Conservation (phyloP, 2,113 vertebrate species). For the Hippopotamus amphibius region DNA sequence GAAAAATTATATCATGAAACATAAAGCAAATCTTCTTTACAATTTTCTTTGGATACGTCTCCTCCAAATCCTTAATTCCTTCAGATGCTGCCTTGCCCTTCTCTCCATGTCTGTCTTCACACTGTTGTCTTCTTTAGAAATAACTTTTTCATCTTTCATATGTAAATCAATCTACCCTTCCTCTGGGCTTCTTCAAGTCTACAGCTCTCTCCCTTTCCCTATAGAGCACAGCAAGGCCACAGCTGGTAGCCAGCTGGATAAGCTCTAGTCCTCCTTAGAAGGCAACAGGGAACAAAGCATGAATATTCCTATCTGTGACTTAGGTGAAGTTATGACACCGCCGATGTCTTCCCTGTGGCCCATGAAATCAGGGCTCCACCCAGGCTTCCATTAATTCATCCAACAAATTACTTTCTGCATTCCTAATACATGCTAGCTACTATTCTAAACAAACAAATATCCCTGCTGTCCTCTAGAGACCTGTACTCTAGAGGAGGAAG, state of each 20-base stretch:
- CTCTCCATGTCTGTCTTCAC: not conserved
- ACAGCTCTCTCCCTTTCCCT: not conserved
- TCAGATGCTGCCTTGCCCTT: not conserved
- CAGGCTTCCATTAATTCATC: not conserved
- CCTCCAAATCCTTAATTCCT: not conserved
- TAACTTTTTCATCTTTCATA: not conserved
- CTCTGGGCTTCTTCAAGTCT: not conserved
- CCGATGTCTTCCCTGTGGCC: not conserved
- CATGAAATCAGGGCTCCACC: not conserved
- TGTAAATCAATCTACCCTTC: not conserved
- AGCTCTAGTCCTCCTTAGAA: not conserved
- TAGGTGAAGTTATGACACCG: not conserved
- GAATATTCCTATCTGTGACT: not conserved
- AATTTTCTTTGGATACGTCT: not conserved
- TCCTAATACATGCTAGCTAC: not conserved
- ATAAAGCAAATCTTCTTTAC: slow-evolving; percentile 38
- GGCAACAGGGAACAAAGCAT: not conserved
- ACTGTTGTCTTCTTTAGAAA: not conserved
- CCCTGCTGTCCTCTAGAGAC: not conserved
- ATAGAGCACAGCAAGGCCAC: not conserved
- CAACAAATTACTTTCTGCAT: not conserved
- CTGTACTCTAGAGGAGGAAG: not conserved
- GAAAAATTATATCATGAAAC: slow-evolving; percentile 26
- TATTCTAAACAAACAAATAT: not conserved
- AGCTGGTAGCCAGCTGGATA: not conserved